Evolutionary conservation across 2,888 invertebrate species (phyloP), one percentile per base, ranked within the genome.

Genomic region (Plagodis dolabraria): DNA sequence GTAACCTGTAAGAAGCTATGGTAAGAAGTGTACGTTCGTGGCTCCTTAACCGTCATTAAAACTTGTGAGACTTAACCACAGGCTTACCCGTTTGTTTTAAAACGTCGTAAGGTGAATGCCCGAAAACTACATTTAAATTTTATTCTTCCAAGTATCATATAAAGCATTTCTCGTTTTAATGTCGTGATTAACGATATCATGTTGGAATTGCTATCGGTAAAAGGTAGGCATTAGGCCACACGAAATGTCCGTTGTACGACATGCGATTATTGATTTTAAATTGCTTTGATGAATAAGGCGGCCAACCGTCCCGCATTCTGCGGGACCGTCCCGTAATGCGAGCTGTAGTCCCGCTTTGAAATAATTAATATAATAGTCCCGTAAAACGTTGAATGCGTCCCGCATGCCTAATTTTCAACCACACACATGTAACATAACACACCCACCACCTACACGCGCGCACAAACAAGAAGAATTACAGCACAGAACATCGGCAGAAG

Each of bases 201-300:
- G 51, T 44, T n/a, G 11, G 12, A 42, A 57, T 57, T 34, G 52
- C 53, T 38, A 58, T n/a, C 57, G 42, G 9, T 44, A 33, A 52
- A 57, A 46, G 47, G 34, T 43, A 11, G 40, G 38, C n/a, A 0
- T 42, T 47, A 36, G 7, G 9, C 36, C 9, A 44, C 47, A 47
- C 43, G 54, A 50, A 6, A 60, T 54, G n/a, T 36, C 47, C 35
- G 50, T 47, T 34, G 50, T 11, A 54, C 54, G 67, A 44, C 65
- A 65, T 63, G 65, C 63, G 40, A 60, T 53, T 62, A 65, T 68
- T 65, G 68, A 68, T 68, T 65, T 47, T 10, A 9, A 38, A 52
- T 52, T 7, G 47, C 33, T 36, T 33, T 7, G 33, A 45, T 33
- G 33, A 49, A n/a, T n/a, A n/a, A n/a, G n/a, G n/a, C n/a, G n/a